These are phyloP conservation scores for Sphyrna mokarran DNA, from an alignment of 2,113 vertebrate genomes.

Conservation along the genomic window DNA sequence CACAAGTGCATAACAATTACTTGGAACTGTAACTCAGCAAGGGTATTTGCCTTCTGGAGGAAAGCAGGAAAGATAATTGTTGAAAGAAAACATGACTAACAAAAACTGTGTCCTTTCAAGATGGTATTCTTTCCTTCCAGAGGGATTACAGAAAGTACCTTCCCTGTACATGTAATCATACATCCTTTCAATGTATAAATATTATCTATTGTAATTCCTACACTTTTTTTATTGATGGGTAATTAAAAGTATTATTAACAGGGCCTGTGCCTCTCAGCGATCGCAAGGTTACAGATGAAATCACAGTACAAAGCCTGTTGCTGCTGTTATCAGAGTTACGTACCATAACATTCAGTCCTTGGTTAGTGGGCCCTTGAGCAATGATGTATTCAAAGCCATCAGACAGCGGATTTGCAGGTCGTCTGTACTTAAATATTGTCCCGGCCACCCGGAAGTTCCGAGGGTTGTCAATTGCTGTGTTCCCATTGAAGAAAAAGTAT, in stretches of 20 bases:
- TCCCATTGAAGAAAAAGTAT: slow-evolving; percentile 80
- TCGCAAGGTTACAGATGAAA: background rate
- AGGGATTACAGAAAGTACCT: background rate
- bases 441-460: slow-evolving; percentile 79
- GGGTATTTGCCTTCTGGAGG: no score
- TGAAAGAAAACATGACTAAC: background rate
- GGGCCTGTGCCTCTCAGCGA: background rate
- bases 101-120: background rate
- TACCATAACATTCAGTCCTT: slow-evolving; percentile 76
- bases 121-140: background rate
- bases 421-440: slow-evolving; percentile 77
- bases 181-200: background rate
- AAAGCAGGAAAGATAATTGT: background rate
- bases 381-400: slow-evolving; percentile 83
- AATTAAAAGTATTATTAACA: background rate
- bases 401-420: slow-evolving; percentile 61
- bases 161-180: background rate
- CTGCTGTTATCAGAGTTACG: slow-evolving; percentile 41
- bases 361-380: slow-evolving; percentile 74
- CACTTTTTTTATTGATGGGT: background rate
- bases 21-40: background rate
- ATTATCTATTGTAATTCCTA: background rate
- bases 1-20: background rate
- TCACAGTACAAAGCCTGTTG: background rate
- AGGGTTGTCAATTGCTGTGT: slow-evolving; percentile 74